Base-by-base conservation (phyloP, 2,797 vertebrate species). In the Syngnathus acus region DNA sequence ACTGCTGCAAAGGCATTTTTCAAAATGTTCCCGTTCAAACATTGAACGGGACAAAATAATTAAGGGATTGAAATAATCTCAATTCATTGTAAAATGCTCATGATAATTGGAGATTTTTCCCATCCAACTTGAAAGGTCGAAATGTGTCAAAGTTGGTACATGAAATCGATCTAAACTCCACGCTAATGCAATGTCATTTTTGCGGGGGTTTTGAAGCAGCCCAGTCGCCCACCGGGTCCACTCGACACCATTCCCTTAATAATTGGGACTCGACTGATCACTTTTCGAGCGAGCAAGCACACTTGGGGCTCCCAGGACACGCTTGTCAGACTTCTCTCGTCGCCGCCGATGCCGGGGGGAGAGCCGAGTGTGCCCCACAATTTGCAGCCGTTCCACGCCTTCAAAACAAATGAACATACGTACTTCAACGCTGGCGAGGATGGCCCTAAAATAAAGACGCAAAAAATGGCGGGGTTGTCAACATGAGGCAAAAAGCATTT, bases 341-440 rank as follows among this genome's bases (percentile, higher is more conserved):
- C 68, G 67, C 73, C 5, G 19, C 9, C 17, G 68, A 70, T 51
- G 65, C 67, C 66, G 68, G 7, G 3, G 65, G 78, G 81, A 65
- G 73, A 72, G 70, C 72, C 66, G 64, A 82, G 74, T 73, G 71
- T 16, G 64, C 38, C 67, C 74, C 78, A 71, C 77, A 74, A 80
- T 82, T 68, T 79, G 71, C 71, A 68, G 68, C 78, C 68, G 79
- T 68, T 76, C 76, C 73, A 17, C 67, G 74, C 68, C 59, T 48
- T 48, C 19, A 17, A 19, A 3, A 19, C 19, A 7, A 8, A 3
- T 9, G 48, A 51, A n/a, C 3, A 26, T 37, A 19, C 48, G 55
- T 37, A 19, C 23, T 26, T 58, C 55, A 26, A 6, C 21, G 55
- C 23, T 26, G 23, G 1, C 55, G 1, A 14, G 1, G 1, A 6